Percentiles rank a stretch among this genome's conserved stretches.
phyloP scores from a whole-genome alignment of 2,797 vertebrate species.

The Aeoliscus strigatus region DNA sequence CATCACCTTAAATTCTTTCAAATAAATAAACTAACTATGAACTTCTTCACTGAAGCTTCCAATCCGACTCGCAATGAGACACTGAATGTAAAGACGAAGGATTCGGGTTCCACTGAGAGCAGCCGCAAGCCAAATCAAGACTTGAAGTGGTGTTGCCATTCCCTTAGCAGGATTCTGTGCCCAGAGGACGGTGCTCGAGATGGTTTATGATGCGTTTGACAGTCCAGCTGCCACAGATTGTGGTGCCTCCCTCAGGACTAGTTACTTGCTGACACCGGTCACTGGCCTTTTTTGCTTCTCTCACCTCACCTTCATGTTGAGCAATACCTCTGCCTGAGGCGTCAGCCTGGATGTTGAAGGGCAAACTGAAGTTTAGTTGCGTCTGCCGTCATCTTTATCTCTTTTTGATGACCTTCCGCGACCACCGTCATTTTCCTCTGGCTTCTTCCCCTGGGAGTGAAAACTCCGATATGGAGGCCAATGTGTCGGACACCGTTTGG shows the following conservation, averaged over 20 bases:
- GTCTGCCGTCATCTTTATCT: conserved; percentile 49
- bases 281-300: conserved; percentile 36
- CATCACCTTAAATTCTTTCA: too few relatives aligned
- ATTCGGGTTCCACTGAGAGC: too few relatives aligned
- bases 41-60: too few relatives aligned
- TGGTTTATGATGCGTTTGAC: conserved; percentile 47
- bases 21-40: too few relatives aligned
- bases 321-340: conserved; percentile 42
- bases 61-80: too few relatives aligned
- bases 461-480: conserved; percentile 26
- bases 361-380: conserved; percentile 49
- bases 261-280: conserved; percentile 44
- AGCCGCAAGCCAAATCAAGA: too few relatives aligned
- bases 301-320: conserved; percentile 46
- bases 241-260: conserved; percentile 36
- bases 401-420: conserved; percentile 55
- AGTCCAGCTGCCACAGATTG: conserved; percentile 35
- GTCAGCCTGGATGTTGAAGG: conserved; percentile 44
- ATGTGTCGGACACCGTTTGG: conserved; percentile 17
- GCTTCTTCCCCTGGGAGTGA: conserved; percentile 19
- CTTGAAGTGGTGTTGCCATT: conserved; percentile 43
- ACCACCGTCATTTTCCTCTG: conserved; percentile 44
- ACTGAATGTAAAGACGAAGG: too few relatives aligned
- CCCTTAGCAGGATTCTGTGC: conserved; percentile 33
- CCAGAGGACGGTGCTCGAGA: conserved; percentile 39